A percentile compares a stretch with the other conserved stretches of the same genome.
Evolutionary conservation across 2,797 vertebrate genomes (phyloP).

Genomic region (Bothrops alternatus): DNA sequence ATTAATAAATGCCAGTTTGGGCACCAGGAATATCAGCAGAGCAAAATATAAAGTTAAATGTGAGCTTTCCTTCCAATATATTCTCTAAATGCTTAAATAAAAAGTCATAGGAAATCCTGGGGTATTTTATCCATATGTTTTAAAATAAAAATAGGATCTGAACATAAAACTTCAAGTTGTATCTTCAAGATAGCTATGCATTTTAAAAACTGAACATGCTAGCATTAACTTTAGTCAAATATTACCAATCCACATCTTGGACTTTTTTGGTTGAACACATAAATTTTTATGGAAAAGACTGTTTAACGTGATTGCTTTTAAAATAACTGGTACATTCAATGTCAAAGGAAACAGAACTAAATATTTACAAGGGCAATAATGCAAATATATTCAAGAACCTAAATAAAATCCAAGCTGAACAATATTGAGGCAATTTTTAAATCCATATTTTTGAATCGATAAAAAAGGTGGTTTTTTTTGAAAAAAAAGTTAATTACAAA

Average conservation of each 20-base stretch:
- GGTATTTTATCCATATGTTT: not conserved
- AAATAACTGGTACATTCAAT: not conserved
- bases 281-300: not conserved
- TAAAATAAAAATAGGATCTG: not conserved
- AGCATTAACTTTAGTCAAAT: not conserved
- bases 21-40: not conserved
- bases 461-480: not conserved
- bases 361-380: not conserved
- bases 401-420: not conserved
- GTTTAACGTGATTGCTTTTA: not conserved
- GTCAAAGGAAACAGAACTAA: not conserved
- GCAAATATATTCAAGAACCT: not conserved
- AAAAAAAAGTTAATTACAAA: not conserved
- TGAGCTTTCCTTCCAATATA: not conserved
- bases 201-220: not conserved
- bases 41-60: not conserved
- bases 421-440: not conserved
- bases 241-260: not conserved
- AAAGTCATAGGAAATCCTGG: not conserved
- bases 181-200: not conserved
- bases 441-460: not conserved
- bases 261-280: not conserved
- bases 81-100: not conserved
- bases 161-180: not conserved
- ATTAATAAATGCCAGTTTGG: not conserved